Base-by-base conservation (phyloP, 1,140 invertebrate genomes). In the Sarcophaga bullata region DNA sequence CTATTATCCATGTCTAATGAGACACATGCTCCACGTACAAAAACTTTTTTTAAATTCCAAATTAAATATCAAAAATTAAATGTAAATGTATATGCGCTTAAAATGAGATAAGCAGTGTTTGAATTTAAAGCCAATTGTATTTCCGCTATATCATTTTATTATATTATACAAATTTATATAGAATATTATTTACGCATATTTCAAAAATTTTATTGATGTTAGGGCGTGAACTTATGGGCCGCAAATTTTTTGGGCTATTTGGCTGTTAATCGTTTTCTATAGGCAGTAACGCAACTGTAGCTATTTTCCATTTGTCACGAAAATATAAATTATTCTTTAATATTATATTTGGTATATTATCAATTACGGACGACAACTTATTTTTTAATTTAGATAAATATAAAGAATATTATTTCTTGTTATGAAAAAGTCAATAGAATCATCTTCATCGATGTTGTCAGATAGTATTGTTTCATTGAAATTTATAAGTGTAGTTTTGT, bases 191-290 rank as follows among this genome's bases (percentile, higher is more conserved):
- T 19, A 80, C 37, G 13, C 49, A 37, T 10, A 80, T 37, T 80
- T 80, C 78, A 17, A 80, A 80, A 11, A 80, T 37, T 50, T 80
- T 80, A 19, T 50, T 80, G 49, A 80, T 80, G 58, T 80, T 80
- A 54, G 78, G 78, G 11, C 25, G 49, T 4, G 58, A 37, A 58
- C 78, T 80, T 15, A 80, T 80, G 17, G 78, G 48, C 50, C 78
- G 54, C 37, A 80, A 37, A 17, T 80, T 80, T 80, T 54, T 58
- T 4, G 54, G 49, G 25, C 25, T 80, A 19, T 13, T 80, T 13
- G 10, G 15, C n/a, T 80, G 47, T 50, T 80, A 50, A 46, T 50
- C 76, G 49, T 50, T 80, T 80, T 80, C n/a, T n/a, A n/a, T 80
- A 3, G 76, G 76, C 19, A 72, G 8, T 4, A 72, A 9, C 9